Evolutionary conservation across 2,797 vertebrate genomes (phyloP).

Genomic region (Malacoraja senta): DNA sequence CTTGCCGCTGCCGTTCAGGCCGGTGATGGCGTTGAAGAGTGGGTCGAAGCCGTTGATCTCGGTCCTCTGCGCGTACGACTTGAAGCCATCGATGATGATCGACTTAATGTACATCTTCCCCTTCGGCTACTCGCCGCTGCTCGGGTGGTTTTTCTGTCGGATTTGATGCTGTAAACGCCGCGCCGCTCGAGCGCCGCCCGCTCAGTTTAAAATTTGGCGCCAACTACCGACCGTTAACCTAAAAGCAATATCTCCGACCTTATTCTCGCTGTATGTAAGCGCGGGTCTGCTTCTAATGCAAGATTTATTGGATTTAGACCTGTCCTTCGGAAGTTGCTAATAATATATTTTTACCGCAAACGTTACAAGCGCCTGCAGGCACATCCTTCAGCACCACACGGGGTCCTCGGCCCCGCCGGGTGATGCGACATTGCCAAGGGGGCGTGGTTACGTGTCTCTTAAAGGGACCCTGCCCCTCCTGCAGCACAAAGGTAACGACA

Average conservation of each 20-base stretch:
- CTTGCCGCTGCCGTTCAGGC: slow-evolving; percentile 93
- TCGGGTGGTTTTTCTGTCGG: no score
- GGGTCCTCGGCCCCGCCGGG: neutral
- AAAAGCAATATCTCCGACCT: neutral
- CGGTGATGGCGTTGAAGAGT: slow-evolving; percentile 92
- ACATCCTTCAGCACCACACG: neutral
- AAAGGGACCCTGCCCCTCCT: neutral
- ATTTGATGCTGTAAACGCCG: neutral
- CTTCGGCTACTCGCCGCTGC: no score
- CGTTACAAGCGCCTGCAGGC: neutral
- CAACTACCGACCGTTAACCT: neutral
- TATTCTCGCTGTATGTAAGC: no score
- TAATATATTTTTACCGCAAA: neutral
- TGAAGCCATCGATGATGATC: slow-evolving; percentile 85
- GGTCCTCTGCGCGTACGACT: slow-evolving; percentile 88
- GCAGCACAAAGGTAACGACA: no score
- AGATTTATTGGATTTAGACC: no score
- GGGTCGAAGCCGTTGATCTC: slow-evolving; percentile 82
- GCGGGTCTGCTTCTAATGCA: neutral
- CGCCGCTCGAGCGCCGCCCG: neutral
- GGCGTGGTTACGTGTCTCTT: neutral
- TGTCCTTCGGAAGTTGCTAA: neutral
- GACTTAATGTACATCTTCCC: slow-evolving; percentile 82
- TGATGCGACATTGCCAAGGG: neutral
- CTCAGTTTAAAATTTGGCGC: slow-evolving; percentile 18